Evolutionary conservation across 1,140 invertebrate genomes (phyloP).

Genomic region (Heliconius eleuchia): DNA sequence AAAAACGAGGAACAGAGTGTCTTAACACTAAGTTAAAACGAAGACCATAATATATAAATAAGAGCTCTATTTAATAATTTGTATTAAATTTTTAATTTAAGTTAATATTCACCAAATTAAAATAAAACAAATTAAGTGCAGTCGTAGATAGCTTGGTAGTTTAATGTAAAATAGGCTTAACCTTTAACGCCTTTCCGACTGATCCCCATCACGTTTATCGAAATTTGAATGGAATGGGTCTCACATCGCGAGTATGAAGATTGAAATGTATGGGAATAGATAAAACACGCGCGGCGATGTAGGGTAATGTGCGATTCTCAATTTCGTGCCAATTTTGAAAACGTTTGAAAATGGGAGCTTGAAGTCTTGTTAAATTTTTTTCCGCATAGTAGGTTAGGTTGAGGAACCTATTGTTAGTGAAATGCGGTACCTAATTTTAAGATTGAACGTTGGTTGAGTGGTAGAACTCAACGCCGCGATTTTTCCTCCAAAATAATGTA

Average conservation of each 20-base stretch:
- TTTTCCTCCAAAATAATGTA: no score
- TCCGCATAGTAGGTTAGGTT: no score
- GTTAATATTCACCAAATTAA: background rate
- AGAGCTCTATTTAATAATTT: no score
- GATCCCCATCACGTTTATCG: constrained; percentile 16
- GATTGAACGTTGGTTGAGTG: no score
- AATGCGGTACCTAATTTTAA: no score
- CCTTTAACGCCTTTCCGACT: background rate
- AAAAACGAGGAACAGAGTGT: no score
- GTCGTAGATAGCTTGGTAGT: background rate
- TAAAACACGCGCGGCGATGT: constrained; percentile 39
- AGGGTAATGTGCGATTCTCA: constrained; percentile 38
- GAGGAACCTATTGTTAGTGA: no score
- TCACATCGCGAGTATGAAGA: constrained; percentile 29
- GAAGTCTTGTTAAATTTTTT: background rate
- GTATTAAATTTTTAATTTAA: background rate
- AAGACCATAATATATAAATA: no score
- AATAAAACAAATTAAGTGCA: background rate
- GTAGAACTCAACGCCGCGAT: no score
- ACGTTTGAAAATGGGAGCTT: constrained; percentile 23
- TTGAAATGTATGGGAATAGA: constrained; percentile 36
- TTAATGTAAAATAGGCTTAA: background rate
- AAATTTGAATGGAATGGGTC: constrained; percentile 32
- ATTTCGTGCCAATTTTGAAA: constrained; percentile 38
- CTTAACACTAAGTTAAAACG: no score